Conservation (phyloP, 2,113 vertebrate species). For the Athene cunicularia region DNA sequence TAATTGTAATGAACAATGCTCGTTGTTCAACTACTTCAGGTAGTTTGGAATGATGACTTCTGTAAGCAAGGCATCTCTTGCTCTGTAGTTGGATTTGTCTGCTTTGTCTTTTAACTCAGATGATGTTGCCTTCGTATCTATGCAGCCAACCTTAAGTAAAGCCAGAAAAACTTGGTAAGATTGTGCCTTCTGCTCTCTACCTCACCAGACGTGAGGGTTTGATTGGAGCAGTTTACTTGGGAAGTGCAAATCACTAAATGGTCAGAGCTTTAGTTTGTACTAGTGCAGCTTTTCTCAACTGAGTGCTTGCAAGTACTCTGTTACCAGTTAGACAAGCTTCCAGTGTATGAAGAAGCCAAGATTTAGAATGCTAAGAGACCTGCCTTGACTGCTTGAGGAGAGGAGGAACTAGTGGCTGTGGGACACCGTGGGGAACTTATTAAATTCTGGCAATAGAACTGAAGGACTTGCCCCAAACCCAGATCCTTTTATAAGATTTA, state of each 20-base stretch:
- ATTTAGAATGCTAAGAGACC: not conserved
- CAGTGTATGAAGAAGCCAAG: not conserved
- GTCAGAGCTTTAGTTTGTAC: slow-evolving; percentile 53
- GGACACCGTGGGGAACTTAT: not conserved
- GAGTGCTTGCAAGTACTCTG: not conserved
- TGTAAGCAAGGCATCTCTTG: not conserved
- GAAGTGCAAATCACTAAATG: slow-evolving; percentile 38
- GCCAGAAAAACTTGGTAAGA: not conserved
- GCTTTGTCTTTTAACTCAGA: slow-evolving; percentile 42
- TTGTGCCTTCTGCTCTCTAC: slow-evolving; percentile 74
- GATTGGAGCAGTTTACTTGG: slow-evolving; percentile 52
- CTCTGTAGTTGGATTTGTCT: not conserved
- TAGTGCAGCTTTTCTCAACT: not conserved
- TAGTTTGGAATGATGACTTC: not conserved
- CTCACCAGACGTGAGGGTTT: slow-evolving; percentile 41
- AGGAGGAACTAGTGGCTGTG: not conserved
- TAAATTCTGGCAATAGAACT: slow-evolving; percentile 1
- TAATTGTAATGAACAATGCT: not conserved
- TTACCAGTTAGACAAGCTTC: not conserved
- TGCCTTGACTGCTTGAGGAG: not conserved
- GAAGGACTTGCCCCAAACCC: not conserved
- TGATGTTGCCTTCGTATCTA: not conserved
- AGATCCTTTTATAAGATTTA: not conserved
- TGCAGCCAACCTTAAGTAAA: not conserved
- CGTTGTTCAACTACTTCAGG: slow-evolving; percentile 7